Percentiles rank a stretch among this genome's conserved stretches.
Conservation (phyloP, 2,113 vertebrate genomes). For the Protobothrops mucrosquamatus region DNA sequence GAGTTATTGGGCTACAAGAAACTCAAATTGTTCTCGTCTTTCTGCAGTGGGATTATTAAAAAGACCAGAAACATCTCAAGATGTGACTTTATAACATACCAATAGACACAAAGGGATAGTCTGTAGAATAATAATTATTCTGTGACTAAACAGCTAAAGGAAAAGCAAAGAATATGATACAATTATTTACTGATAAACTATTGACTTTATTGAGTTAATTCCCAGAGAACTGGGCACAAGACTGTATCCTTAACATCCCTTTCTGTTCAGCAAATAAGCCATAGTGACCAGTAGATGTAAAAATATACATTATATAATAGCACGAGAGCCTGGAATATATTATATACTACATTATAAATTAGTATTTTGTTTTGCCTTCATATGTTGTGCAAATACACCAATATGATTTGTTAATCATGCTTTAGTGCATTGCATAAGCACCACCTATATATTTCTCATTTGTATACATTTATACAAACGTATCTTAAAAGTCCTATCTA, state of each 20-base stretch:
- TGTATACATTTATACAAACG: neutral
- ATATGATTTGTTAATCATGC: neutral
- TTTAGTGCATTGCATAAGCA: neutral
- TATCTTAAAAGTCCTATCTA: neutral
- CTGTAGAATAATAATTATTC: neutral
- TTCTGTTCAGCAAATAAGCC: neutral
- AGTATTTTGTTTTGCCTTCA: neutral
- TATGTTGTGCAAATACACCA: neutral
- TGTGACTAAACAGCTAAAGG: neutral
- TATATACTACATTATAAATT: neutral
- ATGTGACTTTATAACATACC: neutral
- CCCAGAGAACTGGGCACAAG: neutral
- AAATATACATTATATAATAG: neutral
- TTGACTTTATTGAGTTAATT: neutral
- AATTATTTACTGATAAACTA: neutral
- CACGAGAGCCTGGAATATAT: neutral
- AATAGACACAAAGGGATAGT: neutral
- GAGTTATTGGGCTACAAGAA: neutral
- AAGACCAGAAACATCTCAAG: neutral
- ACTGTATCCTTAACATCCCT: neutral
- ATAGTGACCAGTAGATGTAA: neutral
- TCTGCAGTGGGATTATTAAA: neutral
- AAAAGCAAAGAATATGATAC: neutral
- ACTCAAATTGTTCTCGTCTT: neutral
- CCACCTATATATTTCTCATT: neutral